Percentiles rank a stretch among this genome's conserved stretches.
Conservation (phyloP, 2,888 invertebrate genomes). For the Cistogaster globosa region DNA sequence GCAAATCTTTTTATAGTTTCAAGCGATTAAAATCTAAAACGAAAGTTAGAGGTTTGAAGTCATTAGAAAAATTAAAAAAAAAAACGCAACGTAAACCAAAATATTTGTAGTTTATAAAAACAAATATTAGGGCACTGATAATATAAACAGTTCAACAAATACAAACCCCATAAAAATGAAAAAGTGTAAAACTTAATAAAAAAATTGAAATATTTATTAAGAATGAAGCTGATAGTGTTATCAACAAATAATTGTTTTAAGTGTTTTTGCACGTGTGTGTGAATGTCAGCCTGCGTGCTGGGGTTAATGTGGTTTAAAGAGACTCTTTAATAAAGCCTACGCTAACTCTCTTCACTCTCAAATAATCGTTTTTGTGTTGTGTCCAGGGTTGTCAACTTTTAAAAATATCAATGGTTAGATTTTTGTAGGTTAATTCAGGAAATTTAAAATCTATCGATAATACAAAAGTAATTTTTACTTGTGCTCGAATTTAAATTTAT, state of each 20-base stretch:
- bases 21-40: neutral
- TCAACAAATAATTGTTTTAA: slow-evolving; percentile 7
- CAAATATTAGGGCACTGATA: neutral
- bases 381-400: too few relatives aligned
- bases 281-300: too few relatives aligned
- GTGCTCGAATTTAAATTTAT: too few relatives aligned
- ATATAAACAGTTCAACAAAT: neutral
- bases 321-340: too few relatives aligned
- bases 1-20: too few relatives aligned
- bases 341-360: too few relatives aligned
- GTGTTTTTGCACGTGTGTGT: neutral
- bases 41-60: neutral
- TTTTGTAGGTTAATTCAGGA: too few relatives aligned
- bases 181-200: slow-evolving; percentile 26
- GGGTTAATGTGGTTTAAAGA: too few relatives aligned
- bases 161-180: neutral
- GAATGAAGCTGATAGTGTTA: slow-evolving; percentile 3
- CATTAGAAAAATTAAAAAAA: neutral
- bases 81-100: neutral
- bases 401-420: too few relatives aligned
- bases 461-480: too few relatives aligned
- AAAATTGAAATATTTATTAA: neutral
- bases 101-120: neutral
- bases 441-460: too few relatives aligned
- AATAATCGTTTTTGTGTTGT: too few relatives aligned